These are phyloP conservation scores for Aptenodytes patagonicus DNA, from an alignment of 2,113 vertebrate genomes.

Conservation along the genomic window DNA sequence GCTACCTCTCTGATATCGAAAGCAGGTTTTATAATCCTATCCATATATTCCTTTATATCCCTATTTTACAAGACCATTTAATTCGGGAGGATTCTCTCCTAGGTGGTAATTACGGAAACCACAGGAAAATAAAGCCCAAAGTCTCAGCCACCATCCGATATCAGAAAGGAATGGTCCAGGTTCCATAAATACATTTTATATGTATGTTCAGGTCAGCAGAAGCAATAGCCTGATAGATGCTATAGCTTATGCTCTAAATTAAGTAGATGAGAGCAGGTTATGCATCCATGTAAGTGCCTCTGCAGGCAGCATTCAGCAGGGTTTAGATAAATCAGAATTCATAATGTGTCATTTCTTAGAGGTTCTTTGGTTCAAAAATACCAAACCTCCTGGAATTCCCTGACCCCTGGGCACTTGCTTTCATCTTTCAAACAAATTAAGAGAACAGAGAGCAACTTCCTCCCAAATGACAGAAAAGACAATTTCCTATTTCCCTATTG, in stretches of 20 bases:
- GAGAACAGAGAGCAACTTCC: slow-evolving; percentile 12
- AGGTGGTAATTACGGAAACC: rapidly evolving
- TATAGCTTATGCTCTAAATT: background rate
- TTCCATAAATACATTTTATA: background rate
- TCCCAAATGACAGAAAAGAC: background rate
- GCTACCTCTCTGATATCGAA: background rate
- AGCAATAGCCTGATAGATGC: background rate
- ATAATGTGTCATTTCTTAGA: background rate
- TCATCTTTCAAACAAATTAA: slow-evolving; percentile 33
- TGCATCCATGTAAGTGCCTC: background rate
- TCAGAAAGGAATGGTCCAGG: background rate
- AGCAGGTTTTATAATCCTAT: background rate
- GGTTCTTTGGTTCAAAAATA: background rate
- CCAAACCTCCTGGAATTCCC: background rate
- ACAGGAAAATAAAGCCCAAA: background rate
- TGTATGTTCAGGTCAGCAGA: background rate
- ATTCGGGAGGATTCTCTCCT: background rate
- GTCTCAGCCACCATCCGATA: background rate
- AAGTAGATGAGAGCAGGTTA: background rate
- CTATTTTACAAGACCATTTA: background rate
- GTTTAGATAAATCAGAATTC: background rate
- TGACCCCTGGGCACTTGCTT: background rate
- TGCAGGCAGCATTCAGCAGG: background rate
- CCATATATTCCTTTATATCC: background rate
- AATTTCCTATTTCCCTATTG: background rate